These are phyloP conservation scores for Hoplostethus mediterraneus DNA, from an alignment of 2,797 vertebrate genomes.

Conservation along the genomic window DNA sequence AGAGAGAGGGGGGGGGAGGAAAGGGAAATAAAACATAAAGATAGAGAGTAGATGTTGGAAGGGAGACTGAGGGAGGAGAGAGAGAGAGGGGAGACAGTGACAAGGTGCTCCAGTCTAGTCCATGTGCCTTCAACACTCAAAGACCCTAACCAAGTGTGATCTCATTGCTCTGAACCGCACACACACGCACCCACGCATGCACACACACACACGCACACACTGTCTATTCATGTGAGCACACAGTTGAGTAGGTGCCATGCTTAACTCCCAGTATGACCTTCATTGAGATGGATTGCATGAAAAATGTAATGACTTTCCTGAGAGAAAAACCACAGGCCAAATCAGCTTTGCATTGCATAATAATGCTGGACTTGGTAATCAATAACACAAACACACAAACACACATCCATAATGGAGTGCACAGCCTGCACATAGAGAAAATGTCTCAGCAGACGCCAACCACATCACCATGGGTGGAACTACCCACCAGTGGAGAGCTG, in stretches of 20 bases:
- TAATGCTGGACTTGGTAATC: constrained; percentile 80
- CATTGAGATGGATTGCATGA: constrained; percentile 83
- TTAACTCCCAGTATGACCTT: constrained; percentile 82
- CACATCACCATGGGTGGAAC: constrained; percentile 75
- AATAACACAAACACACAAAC: constrained; percentile 81
- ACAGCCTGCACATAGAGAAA: constrained; percentile 79
- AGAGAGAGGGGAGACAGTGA: constrained; percentile 41
- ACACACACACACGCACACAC: constrained; percentile 33
- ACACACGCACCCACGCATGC: constrained; percentile 9
- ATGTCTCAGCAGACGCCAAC: constrained; percentile 77
- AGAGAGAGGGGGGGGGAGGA: background rate
- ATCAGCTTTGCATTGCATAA: constrained; percentile 85
- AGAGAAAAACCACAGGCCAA: constrained; percentile 84
- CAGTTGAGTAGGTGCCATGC: constrained; percentile 68
- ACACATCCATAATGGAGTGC: constrained; percentile 78
- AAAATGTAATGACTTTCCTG: constrained; percentile 82
- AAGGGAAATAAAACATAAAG: constrained; percentile 39
- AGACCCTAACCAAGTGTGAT: constrained; percentile 64
- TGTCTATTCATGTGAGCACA: constrained; percentile 64
- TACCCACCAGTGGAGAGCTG: constrained; percentile 73
- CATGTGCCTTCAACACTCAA: constrained; percentile 40
- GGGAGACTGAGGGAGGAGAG: constrained; percentile 38
- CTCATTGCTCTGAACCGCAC: constrained; percentile 42
- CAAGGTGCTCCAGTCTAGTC: constrained; percentile 50
- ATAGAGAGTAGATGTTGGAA: constrained; percentile 49